A percentile compares a stretch with the other conserved stretches of the same genome.
These are phyloP conservation scores for Hyposoter dolosus DNA, from an alignment of 2,888 invertebrate genomes.

Conservation along the genomic window DNA sequence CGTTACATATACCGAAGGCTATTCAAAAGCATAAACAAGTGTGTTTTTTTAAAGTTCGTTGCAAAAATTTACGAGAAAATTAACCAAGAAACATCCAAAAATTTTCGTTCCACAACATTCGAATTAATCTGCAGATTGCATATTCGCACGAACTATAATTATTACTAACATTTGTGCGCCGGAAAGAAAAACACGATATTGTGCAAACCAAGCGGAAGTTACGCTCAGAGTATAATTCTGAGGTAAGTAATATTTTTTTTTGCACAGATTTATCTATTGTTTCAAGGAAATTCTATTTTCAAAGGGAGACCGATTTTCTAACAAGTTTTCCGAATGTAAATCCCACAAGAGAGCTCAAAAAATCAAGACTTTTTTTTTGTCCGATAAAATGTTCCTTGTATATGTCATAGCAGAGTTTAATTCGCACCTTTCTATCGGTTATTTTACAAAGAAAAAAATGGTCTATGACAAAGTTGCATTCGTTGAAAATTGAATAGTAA, in stretches of 20 bases:
- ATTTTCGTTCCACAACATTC: neutral
- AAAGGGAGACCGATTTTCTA: no score
- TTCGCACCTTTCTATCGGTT: no score
- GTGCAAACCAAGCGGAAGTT: conserved; percentile 11
- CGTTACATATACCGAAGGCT: neutral
- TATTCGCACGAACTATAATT: neutral
- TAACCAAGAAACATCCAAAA: neutral
- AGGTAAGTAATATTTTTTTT: conserved; percentile 29
- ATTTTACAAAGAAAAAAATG: no score
- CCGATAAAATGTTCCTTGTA: no score
- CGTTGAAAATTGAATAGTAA: no score
- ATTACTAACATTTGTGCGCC: conserved; percentile 20
- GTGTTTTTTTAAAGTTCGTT: conserved; percentile 23
- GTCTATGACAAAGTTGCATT: no score
- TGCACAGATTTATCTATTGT: neutral
- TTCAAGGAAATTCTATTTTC: neutral
- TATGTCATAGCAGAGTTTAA: no score
- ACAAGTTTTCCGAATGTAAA: no score
- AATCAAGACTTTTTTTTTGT: no score
- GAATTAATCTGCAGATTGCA: neutral
- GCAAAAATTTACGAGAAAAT: neutral
- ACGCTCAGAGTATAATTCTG: neutral
- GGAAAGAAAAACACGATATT: conserved; percentile 4
- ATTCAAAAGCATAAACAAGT: neutral
- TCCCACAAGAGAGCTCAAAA: no score